Evolutionary conservation across 2,888 invertebrate species (phyloP), one percentile per base, ranked within the genome.

Genomic region (Conomelus anceps): DNA sequence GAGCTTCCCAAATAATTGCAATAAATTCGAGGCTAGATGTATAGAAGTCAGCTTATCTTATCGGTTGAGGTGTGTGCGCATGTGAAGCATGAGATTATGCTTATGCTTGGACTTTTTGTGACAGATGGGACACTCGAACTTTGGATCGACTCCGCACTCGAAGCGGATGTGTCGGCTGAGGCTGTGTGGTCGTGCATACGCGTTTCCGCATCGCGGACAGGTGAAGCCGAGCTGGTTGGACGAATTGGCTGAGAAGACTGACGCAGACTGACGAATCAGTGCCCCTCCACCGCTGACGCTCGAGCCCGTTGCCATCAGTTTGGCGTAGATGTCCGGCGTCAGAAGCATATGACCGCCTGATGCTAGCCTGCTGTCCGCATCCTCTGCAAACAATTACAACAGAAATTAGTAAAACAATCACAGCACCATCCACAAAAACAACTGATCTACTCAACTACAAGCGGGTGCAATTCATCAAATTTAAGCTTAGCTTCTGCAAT

Each of bases 61-160:
- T 90, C 91, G 91, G 89, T 90, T 91, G 63, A 89, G 90, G 93
- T 94, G 93, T 90, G 93, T 93, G 91, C 93, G 92, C 93, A 94
- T 94, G 90, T 94, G 94, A 23, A 94, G 92, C 89, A 94, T 92
- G 24, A 94, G 92, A 92, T 94, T 94, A 92, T 94, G 94, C 92
- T 94, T 94, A 93, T 95, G 93, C 89, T 94, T 94, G 22, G 94
- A 95, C 92, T 94, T 95, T 92, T 95, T 95, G 92, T 95, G 94
- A 92, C 95, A 95, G 91, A 95, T 94, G 63, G 94, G 94, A 91
- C 95, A 95, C 91, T 95, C 94, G 92, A 95, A 95, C 91, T 94
- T 94, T 0, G 95, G 95, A 91, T 95, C 95, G 89, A 94, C 93
- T 0, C 95, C 95, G 91, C 95, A 95, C 91, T 95, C 95, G 92